These are phyloP conservation scores for Aurelia aurita DNA, from an alignment of 30 jellyfish, hydroid and myxozoan species.

Conservation along the genomic window DNA sequence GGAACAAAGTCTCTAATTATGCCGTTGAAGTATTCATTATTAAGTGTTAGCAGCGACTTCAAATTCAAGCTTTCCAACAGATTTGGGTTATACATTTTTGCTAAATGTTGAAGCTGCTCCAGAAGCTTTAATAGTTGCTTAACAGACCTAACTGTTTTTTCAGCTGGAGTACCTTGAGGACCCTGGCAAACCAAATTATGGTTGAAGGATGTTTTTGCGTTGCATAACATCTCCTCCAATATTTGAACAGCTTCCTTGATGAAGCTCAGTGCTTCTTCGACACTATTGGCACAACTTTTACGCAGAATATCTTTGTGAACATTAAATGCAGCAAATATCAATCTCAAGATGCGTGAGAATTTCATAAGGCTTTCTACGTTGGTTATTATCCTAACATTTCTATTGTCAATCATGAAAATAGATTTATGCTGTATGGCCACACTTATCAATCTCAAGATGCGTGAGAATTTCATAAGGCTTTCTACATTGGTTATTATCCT, in stretches of 20 bases:
- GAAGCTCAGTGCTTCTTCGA: background rate
- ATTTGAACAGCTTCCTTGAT: background rate
- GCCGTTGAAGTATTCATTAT: constrained; percentile 8
- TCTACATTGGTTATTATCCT: constrained; percentile 2
- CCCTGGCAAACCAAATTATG: background rate
- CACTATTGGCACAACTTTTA: background rate
- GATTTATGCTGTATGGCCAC: background rate
- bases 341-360: background rate
- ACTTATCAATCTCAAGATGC: background rate
- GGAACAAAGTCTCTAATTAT: constrained; percentile 1
- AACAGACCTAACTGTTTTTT: constrained; percentile 4
- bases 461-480: background rate
- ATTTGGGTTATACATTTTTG: constrained; percentile 2
- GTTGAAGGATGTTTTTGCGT: background rate
- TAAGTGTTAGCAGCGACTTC: constrained; percentile 15
- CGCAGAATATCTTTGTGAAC: background rate
- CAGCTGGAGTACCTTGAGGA: constrained; percentile 28
- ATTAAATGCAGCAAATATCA: background rate
- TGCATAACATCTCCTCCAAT: background rate
- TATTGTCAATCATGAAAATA: background rate
- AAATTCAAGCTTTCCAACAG: background rate
- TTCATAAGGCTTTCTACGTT: background rate
- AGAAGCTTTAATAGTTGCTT: background rate
- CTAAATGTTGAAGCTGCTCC: background rate
- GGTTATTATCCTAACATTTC: background rate